Percentiles rank a stretch among this genome's conserved stretches.
These are phyloP conservation scores for Drosophila histrio DNA, from an alignment of 2,888 invertebrate genomes.

Conservation along the genomic window DNA sequence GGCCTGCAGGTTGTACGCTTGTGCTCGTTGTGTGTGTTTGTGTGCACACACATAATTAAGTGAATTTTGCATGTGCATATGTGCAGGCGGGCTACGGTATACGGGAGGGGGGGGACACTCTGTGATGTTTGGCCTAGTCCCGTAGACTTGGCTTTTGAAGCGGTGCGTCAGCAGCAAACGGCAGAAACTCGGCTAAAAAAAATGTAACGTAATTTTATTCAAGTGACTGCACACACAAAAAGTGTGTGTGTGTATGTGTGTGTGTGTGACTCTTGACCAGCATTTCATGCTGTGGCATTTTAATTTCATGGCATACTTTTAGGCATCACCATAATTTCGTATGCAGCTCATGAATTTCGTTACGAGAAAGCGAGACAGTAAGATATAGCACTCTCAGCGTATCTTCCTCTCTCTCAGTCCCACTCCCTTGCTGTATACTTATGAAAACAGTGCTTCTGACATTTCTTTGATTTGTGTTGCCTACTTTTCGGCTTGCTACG, in stretches of 20 bases:
- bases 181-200: conserved; percentile 23
- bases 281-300: conserved; percentile 77
- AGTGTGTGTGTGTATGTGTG: conserved; percentile 4
- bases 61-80: conserved; percentile 70
- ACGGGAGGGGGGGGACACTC: not conserved
- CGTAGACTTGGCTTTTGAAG: conserved; percentile 39
- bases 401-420: not conserved
- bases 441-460: conserved; percentile 45
- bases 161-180: conserved; percentile 22
- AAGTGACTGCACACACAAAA: conserved; percentile 53
- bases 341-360: conserved; percentile 64
- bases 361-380: conserved; percentile 20
- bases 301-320: conserved; percentile 75
- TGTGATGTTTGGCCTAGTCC: conserved; percentile 46
- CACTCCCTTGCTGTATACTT: not conserved
- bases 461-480: conserved; percentile 68
- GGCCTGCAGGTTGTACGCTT: not conserved
- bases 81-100: not conserved
- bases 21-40: conserved; percentile 1
- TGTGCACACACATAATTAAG: conserved; percentile 57
- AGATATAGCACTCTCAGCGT: not conserved
- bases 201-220: conserved; percentile 66
- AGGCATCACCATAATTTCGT: conserved; percentile 70
- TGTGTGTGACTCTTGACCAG: conserved; percentile 71
- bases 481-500: conserved; percentile 52